These are phyloP conservation scores for Polydrusus tereticollis DNA, from an alignment of 2,888 invertebrate species.

Conservation along the genomic window DNA sequence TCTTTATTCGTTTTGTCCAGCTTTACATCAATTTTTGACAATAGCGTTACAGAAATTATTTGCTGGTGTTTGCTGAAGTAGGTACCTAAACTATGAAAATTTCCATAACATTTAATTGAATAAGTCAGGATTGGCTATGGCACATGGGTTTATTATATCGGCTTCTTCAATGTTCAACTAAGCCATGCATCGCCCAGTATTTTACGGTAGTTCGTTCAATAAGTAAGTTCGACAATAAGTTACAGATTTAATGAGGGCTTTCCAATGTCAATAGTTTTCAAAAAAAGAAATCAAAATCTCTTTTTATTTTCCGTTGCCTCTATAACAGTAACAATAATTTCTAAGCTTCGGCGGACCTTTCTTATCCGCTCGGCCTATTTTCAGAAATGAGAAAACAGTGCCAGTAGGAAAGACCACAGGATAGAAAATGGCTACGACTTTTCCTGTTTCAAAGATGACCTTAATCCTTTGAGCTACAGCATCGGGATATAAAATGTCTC, in stretches of 20 bases:
- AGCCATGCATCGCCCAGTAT: too few relatives aligned
- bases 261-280: conserved; percentile 23
- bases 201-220: too few relatives aligned
- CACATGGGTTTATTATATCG: too few relatives aligned
- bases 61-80: too few relatives aligned
- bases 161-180: too few relatives aligned
- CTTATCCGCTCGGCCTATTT: conserved; percentile 45
- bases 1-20: too few relatives aligned
- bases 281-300: conserved; percentile 36
- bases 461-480: conserved; percentile 49
- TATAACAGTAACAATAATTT: conserved; percentile 46
- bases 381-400: conserved; percentile 49
- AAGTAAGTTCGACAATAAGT: too few relatives aligned
- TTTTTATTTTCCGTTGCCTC: conserved; percentile 29
- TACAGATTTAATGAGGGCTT: neutral
- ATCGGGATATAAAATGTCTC: conserved; percentile 30
- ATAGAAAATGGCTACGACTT: conserved; percentile 42
- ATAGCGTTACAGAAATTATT: too few relatives aligned
- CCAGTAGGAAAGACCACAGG: conserved; percentile 45
- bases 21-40: too few relatives aligned
- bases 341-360: conserved; percentile 41
- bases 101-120: too few relatives aligned
- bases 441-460: conserved; percentile 39
- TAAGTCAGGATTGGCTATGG: too few relatives aligned
- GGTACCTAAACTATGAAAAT: too few relatives aligned